A percentile compares a stretch with the other conserved stretches of the same genome.
These are phyloP conservation scores for Pandemis heparana DNA, from an alignment of 2,888 invertebrate species.

Conservation along the genomic window DNA sequence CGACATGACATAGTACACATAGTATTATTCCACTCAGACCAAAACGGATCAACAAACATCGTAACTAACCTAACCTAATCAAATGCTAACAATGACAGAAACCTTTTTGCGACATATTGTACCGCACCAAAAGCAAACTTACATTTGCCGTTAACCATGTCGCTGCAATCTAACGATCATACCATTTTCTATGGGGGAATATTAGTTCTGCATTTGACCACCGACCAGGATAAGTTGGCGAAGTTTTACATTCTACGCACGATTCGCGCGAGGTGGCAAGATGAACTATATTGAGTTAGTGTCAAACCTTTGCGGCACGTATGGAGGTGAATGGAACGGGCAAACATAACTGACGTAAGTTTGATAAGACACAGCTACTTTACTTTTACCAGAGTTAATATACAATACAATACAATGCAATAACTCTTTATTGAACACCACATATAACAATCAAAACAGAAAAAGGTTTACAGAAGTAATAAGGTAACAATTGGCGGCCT, in stretches of 20 bases:
- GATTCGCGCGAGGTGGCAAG: conserved; percentile 19
- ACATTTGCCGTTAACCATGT: neutral
- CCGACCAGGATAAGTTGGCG: conserved; percentile 11
- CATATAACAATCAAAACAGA: too few relatives aligned
- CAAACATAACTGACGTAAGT: neutral
- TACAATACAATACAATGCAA: too few relatives aligned
- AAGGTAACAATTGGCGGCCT: too few relatives aligned
- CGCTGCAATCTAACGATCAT: neutral
- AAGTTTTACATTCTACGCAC: conserved; percentile 25
- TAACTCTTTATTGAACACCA: too few relatives aligned
- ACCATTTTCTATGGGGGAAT: neutral
- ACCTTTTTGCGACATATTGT: conserved; percentile 1
- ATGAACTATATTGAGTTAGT: conserved; percentile 35
- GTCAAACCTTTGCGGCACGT: conserved; percentile 20
- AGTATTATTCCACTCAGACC: neutral
- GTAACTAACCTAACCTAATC: conserved; percentile 9
- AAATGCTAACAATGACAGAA: conserved; percentile 1
- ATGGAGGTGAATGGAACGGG: conserved; percentile 18
- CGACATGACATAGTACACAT: neutral
- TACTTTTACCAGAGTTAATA: too few relatives aligned
- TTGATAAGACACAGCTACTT: conserved; percentile 6
- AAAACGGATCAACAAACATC: neutral
- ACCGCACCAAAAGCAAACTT: conserved; percentile 15
- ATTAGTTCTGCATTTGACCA: neutral
- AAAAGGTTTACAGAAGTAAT: too few relatives aligned